Percentiles rank a stretch among this genome's conserved stretches.
Evolutionary conservation across 1,140 invertebrate genomes (phyloP).

Genomic region (Drosophila triauraria): DNA sequence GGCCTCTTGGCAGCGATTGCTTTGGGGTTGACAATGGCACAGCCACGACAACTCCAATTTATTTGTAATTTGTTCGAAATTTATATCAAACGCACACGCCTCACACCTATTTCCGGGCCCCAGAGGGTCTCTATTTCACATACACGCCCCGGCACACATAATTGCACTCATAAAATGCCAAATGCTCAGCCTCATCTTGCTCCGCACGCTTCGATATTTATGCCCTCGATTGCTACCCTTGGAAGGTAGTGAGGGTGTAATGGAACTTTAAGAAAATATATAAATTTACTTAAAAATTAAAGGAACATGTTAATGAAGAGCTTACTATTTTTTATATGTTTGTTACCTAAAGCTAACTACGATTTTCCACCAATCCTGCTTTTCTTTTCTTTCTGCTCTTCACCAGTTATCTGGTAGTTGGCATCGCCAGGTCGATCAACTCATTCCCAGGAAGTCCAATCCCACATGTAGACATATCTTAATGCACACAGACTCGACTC

Average conservation of each 20-base stretch:
- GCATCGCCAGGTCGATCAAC: constrained; percentile 26
- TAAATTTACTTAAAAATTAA: neutral
- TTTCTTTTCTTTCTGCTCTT: too few relatives aligned
- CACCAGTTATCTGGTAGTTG: constrained; percentile 10
- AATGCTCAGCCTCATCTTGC: constrained; percentile 36
- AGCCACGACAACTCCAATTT: constrained; percentile 78
- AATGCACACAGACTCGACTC: constrained; percentile 34
- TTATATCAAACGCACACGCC: constrained; percentile 70
- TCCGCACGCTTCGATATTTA: constrained; percentile 45
- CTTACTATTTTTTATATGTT: too few relatives aligned
- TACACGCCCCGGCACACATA: constrained; percentile 41
- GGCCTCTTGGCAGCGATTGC: constrained; percentile 47
- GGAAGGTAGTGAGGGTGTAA: neutral
- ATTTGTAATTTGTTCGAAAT: constrained; percentile 84
- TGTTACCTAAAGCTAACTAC: too few relatives aligned
- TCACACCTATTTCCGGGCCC: constrained; percentile 30
- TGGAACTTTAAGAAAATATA: neutral
- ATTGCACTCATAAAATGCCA: constrained; percentile 77
- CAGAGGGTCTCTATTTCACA: constrained; percentile 46
- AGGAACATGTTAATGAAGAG: neutral
- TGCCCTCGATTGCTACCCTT: constrained; percentile 29
- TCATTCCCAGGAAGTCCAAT: constrained; percentile 14
- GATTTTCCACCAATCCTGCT: too few relatives aligned
- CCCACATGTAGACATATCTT: constrained; percentile 46
- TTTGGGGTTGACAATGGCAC: constrained; percentile 68